Percentiles rank a stretch among this genome's conserved stretches.
Conservation (phyloP, 2,888 invertebrate genomes). For the Xestia xanthographa region DNA sequence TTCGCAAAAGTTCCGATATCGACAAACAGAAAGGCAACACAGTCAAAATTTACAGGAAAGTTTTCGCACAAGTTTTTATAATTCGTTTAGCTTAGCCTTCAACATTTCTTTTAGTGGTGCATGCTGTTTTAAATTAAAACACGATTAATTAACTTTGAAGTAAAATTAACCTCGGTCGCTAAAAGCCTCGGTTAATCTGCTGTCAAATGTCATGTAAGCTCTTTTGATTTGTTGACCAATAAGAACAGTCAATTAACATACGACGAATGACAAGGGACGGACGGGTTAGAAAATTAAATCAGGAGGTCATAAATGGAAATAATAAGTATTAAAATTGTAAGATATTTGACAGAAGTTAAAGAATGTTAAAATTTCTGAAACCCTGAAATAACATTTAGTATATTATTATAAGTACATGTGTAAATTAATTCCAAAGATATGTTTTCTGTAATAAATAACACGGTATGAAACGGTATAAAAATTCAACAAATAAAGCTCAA, state of each 20-base stretch:
- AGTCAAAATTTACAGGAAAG: slow-evolving; percentile 18
- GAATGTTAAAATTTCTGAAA: neutral
- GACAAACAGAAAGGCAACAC: slow-evolving; percentile 51
- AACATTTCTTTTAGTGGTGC: neutral
- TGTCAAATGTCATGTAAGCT: slow-evolving; percentile 4
- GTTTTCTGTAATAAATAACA: slow-evolving; percentile 16
- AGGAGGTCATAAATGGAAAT: neutral
- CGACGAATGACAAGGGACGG: neutral
- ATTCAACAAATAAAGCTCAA: slow-evolving; percentile 20
- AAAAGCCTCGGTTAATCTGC: neutral
- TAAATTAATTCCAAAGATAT: slow-evolving; percentile 7
- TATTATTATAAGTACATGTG: too few species aligned
- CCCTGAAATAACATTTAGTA: slow-evolving; percentile 27
- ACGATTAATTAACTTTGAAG: neutral
- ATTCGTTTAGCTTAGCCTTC: neutral
- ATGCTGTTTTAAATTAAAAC: neutral
- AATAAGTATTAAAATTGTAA: neutral
- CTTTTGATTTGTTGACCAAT: slow-evolving; percentile 15
- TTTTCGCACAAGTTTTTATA: neutral
- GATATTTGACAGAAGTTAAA: neutral
- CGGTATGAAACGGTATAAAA: slow-evolving; percentile 5
- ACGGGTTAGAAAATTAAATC: neutral
- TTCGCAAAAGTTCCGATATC: slow-evolving; percentile 10
- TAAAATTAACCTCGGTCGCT: slow-evolving; percentile 3
- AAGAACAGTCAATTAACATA: neutral